Percentiles rank a stretch among this genome's conserved stretches.
Evolutionary conservation across 2,113 vertebrate genomes (phyloP).

Genomic region (Maccullochella peelii): DNA sequence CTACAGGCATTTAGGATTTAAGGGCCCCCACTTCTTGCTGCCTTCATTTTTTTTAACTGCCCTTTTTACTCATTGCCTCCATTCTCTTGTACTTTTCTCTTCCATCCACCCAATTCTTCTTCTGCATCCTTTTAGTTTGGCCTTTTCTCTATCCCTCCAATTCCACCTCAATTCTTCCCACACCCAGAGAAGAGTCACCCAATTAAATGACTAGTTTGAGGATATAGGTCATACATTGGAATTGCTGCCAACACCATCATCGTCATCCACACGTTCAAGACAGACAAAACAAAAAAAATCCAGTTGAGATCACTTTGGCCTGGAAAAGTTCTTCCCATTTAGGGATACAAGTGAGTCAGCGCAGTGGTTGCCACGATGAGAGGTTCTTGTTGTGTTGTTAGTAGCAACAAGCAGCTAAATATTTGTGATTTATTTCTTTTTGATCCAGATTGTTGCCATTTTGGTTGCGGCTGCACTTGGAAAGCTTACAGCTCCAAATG

Average conservation of each 20-base stretch:
- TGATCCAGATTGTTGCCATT: slow-evolving; percentile 36
- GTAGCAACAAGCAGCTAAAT: slow-evolving; percentile 67
- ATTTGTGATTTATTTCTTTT: slow-evolving; percentile 47
- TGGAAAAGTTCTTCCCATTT: slow-evolving; percentile 32
- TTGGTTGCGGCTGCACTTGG: slow-evolving; percentile 10
- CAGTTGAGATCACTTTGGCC: slow-evolving; percentile 1
- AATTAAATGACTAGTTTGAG: slow-evolving; percentile 21
- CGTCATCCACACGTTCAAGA: slow-evolving; percentile 19
- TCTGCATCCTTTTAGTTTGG: not conserved
- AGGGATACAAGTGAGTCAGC: slow-evolving; percentile 43
- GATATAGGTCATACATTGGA: slow-evolving; percentile 49
- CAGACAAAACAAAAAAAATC: slow-evolving; percentile 30
- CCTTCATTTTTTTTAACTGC: not conserved
- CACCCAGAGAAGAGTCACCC: slow-evolving; percentile 27
- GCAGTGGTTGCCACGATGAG: slow-evolving; percentile 37
- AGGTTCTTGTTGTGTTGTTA: slow-evolving; percentile 59
- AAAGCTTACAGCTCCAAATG: not conserved
- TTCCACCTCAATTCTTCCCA: slow-evolving; percentile 7
- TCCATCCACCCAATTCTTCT: not conserved
- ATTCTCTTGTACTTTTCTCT: not conserved
- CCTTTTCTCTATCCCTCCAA: not conserved
- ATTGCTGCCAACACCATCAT: slow-evolving; percentile 35
- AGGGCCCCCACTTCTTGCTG: not conserved
- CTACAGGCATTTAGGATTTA: slow-evolving; percentile 38
- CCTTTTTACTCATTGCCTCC: slow-evolving; percentile 8